These are phyloP conservation scores for Nymphalis io DNA, from an alignment of 1,140 invertebrate species.

Conservation along the genomic window DNA sequence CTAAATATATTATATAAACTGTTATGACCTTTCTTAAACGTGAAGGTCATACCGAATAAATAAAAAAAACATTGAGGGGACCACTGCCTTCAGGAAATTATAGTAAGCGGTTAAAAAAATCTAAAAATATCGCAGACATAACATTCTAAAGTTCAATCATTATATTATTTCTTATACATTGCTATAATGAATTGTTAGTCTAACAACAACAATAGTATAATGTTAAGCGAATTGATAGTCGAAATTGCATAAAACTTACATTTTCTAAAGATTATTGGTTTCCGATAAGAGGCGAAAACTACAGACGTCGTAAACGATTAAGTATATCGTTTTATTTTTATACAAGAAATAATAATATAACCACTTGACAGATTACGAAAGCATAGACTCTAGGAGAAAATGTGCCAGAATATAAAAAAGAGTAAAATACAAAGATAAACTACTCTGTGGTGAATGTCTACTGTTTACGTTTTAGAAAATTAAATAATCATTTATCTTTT, in stretches of 20 bases:
- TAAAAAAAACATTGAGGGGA: slow-evolving; percentile 28
- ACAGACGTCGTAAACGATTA: background rate
- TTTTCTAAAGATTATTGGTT: background rate
- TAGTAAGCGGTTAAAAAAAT: slow-evolving; percentile 7
- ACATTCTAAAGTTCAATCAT: slow-evolving; percentile 4
- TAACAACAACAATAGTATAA: background rate
- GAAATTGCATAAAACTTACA: background rate
- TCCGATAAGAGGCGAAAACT: background rate
- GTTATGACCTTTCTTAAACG: slow-evolving; percentile 60
- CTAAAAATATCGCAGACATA: slow-evolving; percentile 27
- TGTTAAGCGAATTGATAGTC: background rate
- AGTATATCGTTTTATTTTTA: slow-evolving; percentile 5
- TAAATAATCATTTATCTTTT: too few species aligned
- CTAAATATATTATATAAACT: slow-evolving; percentile 70
- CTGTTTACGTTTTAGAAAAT: too few species aligned
- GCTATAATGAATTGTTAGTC: background rate
- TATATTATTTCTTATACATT: background rate
- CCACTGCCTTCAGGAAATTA: background rate
- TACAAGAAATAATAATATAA: background rate
- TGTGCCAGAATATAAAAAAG: too few species aligned
- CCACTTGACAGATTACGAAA: background rate
- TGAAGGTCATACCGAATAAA: slow-evolving; percentile 56
- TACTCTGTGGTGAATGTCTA: too few species aligned
- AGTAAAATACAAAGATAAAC: too few species aligned
- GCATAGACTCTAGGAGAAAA: background rate